A percentile compares a stretch with the other conserved stretches of the same genome.
Conservation (phyloP, 2,888 invertebrate species). For the Ormyrus labotus region DNA sequence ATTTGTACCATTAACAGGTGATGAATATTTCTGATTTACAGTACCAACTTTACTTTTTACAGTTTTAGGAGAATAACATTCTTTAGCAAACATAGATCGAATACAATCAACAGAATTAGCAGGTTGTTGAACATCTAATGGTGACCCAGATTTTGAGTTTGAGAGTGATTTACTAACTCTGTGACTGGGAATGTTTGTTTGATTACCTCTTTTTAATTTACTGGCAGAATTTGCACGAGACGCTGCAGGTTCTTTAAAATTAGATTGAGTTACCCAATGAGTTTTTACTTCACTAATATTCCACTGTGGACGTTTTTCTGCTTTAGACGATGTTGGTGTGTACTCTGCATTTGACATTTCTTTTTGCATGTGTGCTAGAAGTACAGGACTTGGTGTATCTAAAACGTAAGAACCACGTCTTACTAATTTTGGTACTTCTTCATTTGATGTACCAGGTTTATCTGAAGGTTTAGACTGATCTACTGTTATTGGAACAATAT, state of each 20-base stretch:
- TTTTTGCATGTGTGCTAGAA: constrained; percentile 81
- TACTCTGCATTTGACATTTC: constrained; percentile 58
- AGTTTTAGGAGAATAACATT: constrained; percentile 54
- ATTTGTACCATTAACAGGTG: constrained; percentile 55
- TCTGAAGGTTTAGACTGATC: constrained; percentile 58
- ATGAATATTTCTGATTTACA: constrained; percentile 48
- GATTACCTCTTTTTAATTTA: constrained; percentile 42
- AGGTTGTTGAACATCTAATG: constrained; percentile 55
- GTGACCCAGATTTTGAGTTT: constrained; percentile 57
- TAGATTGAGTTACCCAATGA: constrained; percentile 66
- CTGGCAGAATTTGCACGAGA: constrained; percentile 60
- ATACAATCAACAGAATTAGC: constrained; percentile 69
- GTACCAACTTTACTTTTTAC: constrained; percentile 45
- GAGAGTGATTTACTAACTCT: constrained; percentile 57
- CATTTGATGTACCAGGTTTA: constrained; percentile 64
- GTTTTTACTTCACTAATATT: constrained; percentile 64
- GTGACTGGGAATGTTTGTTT: constrained; percentile 55
- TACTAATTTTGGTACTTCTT: constrained; percentile 76
- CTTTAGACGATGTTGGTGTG: constrained; percentile 61
- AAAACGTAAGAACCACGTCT: constrained; percentile 88
- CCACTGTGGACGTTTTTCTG: constrained; percentile 67
- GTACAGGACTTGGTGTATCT: constrained; percentile 85
- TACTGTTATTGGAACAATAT: constrained; percentile 70
- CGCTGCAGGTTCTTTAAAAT: constrained; percentile 56
- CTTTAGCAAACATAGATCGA: constrained; percentile 64